Conservation (phyloP, 2,113 vertebrate genomes). For the Cranoglanis bouderius region DNA sequence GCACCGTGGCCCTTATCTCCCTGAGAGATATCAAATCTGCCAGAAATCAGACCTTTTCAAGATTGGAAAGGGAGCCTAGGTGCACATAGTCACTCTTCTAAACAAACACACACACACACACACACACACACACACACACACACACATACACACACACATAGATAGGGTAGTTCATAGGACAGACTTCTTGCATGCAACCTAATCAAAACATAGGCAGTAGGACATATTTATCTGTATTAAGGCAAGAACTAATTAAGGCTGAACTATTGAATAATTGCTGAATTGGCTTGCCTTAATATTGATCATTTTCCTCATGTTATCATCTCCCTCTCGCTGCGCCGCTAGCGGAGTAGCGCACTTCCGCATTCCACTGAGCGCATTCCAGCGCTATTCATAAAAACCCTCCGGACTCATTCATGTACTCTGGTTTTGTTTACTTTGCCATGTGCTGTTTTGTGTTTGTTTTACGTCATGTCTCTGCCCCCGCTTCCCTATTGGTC, state of each 20-base stretch:
- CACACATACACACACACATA: not conserved
- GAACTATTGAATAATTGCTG: not conserved
- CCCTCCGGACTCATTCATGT: too few relatives aligned
- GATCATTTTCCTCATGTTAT: not conserved
- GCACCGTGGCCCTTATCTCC: conserved; percentile 60
- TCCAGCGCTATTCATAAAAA: too few relatives aligned
- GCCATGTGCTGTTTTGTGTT: too few relatives aligned
- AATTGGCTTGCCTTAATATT: not conserved
- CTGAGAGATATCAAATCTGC: conserved; percentile 58
- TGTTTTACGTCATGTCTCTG: too few relatives aligned
- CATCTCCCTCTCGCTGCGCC: too few relatives aligned
- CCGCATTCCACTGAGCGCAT: too few relatives aligned
- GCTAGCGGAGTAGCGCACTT: too few relatives aligned
- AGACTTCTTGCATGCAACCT: not conserved
- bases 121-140: conserved; percentile 28
- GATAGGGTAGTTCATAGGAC: not conserved
- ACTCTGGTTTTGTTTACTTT: too few relatives aligned
- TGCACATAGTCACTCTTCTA: conserved; percentile 6
- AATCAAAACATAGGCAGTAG: conserved; percentile 29
- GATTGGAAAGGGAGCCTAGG: conserved; percentile 61
- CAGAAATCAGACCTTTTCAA: conserved; percentile 67
- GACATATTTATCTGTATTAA: not conserved
- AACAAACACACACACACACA: not conserved
- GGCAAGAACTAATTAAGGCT: not conserved
- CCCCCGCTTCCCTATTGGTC: too few relatives aligned